Evolutionary conservation across 2,888 invertebrate species (phyloP).

Genomic region (Cynaeus angustus): DNA sequence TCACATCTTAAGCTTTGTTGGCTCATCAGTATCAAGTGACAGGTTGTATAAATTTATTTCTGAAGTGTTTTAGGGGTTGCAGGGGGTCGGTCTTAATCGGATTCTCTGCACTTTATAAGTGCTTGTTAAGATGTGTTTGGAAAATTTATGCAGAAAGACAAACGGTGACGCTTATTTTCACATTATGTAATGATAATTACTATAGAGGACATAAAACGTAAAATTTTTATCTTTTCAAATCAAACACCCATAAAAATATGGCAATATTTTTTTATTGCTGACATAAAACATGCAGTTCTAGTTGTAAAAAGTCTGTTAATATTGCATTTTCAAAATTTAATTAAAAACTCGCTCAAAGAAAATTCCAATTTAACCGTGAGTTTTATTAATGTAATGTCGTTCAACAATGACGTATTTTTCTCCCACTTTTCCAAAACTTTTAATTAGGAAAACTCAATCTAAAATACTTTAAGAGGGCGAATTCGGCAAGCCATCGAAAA

Average conservation of each 20-base stretch:
- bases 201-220: no score
- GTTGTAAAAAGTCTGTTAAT: slow-evolving; percentile 9
- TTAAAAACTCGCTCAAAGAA: slow-evolving; percentile 48
- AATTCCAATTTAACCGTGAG: slow-evolving; percentile 48
- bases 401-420: slow-evolving; percentile 56
- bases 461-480: slow-evolving; percentile 59
- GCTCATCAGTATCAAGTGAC: slow-evolving; percentile 9
- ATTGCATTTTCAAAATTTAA: slow-evolving; percentile 42
- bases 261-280: no score
- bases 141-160: no score
- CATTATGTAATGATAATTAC: no score
- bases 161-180: no score
- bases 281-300: not conserved
- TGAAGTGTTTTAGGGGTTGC: slow-evolving; percentile 8
- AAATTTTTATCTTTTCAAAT: no score
- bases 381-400: slow-evolving; percentile 52
- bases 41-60: slow-evolving; percentile 12
- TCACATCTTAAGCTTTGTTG: slow-evolving; percentile 6
- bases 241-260: no score
- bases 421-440: slow-evolving; percentile 65
- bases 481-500: slow-evolving; percentile 46
- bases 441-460: slow-evolving; percentile 68
- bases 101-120: slow-evolving; percentile 5
- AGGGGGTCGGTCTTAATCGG: slow-evolving; percentile 12
- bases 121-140: not conserved